These are phyloP conservation scores for Heliothis subflexa DNA, from an alignment of 1,140 invertebrate species.

Conservation along the genomic window DNA sequence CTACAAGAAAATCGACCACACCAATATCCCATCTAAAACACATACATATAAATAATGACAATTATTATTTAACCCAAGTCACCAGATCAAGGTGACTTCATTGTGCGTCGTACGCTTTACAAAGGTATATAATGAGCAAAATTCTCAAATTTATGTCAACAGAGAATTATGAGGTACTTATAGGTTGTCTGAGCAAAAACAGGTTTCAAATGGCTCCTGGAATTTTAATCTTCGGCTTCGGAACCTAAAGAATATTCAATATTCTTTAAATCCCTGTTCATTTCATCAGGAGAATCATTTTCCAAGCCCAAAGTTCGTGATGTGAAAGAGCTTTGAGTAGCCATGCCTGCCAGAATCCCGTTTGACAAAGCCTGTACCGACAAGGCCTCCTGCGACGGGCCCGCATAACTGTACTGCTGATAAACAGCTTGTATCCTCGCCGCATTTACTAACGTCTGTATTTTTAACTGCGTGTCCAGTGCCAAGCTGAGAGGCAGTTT, in stretches of 20 bases:
- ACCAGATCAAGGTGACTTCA: slow-evolving; percentile 5
- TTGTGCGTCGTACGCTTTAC: slow-evolving; percentile 46
- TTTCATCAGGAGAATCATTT: slow-evolving; percentile 76
- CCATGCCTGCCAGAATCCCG: slow-evolving; percentile 79
- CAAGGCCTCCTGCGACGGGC: slow-evolving; percentile 78
- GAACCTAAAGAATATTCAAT: slow-evolving; percentile 73
- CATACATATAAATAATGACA: slow-evolving; percentile 44
- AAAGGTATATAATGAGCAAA: slow-evolving; percentile 45
- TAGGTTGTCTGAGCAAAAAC: slow-evolving; percentile 46
- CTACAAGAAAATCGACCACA: slow-evolving; percentile 43
- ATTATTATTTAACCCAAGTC: slow-evolving; percentile 37
- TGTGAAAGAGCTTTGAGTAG: slow-evolving; percentile 72
- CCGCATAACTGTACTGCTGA: slow-evolving; percentile 81
- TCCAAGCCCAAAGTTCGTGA: slow-evolving; percentile 65
- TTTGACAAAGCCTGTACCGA: slow-evolving; percentile 81
- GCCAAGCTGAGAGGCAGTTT: slow-evolving; percentile 81
- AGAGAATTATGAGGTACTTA: slow-evolving; percentile 55
- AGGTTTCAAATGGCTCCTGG: slow-evolving; percentile 3
- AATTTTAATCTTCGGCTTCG: slow-evolving; percentile 72
- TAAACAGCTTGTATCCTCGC: slow-evolving; percentile 82
- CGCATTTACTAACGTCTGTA: slow-evolving; percentile 82
- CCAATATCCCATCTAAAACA: slow-evolving; percentile 44
- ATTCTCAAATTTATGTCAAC: slow-evolving; percentile 38
- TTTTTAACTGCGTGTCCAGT: slow-evolving; percentile 81
- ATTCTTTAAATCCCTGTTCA: slow-evolving; percentile 73